These are phyloP conservation scores for Lagodon rhomboides DNA, from an alignment of 2,797 vertebrate species.

Conservation along the genomic window DNA sequence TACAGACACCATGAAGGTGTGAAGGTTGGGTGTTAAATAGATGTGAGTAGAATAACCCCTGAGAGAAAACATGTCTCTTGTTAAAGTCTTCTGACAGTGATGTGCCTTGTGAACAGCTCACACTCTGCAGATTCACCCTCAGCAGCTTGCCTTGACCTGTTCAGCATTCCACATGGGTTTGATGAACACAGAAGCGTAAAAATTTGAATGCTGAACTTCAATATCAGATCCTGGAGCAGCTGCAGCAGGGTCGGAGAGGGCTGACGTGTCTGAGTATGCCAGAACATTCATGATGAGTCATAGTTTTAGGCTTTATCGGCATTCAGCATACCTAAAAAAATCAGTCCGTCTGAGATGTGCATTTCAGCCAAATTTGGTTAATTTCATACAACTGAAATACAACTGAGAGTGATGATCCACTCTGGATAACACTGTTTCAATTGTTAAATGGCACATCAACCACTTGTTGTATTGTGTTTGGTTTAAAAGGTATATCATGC, in stretches of 20 bases:
- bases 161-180: constrained; percentile 70
- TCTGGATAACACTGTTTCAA: not conserved
- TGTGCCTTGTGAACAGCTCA: constrained; percentile 6
- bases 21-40: not conserved
- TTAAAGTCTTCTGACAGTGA: constrained; percentile 10
- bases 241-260: constrained; percentile 2
- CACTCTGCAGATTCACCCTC: constrained; percentile 17
- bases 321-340: not conserved
- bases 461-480: not conserved
- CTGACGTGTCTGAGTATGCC: constrained; percentile 41
- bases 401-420: not conserved
- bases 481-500: too few relatives aligned
- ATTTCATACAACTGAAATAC: not conserved
- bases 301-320: not conserved
- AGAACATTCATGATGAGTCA: constrained; percentile 21
- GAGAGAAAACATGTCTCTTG: constrained; percentile 11
- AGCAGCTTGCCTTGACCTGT: constrained; percentile 72
- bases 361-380: not conserved
- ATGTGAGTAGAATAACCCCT: not conserved
- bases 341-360: not conserved
- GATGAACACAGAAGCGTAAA: constrained; percentile 1
- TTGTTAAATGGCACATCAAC: too few relatives aligned
- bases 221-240: constrained; percentile 13
- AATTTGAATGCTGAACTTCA: constrained; percentile 28
- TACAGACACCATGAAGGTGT: not conserved